A percentile compares a stretch with the other conserved stretches of the same genome.
Conservation (phyloP, 2,797 vertebrate species). For the Coendou prehensilis region DNA sequence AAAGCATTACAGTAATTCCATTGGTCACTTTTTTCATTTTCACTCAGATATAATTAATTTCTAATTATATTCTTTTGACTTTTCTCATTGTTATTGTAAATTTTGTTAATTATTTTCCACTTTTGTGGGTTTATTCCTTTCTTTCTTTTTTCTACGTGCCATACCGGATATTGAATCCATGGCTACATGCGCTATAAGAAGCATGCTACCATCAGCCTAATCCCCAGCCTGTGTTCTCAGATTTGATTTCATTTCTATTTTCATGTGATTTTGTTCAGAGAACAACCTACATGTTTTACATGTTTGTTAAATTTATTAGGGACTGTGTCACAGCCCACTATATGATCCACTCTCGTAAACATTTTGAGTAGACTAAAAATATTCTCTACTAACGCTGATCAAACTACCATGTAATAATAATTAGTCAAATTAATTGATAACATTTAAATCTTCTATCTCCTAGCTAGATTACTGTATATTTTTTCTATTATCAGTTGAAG, state of each 20-base stretch:
- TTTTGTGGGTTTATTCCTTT: background rate
- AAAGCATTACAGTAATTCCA: background rate
- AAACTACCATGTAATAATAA: background rate
- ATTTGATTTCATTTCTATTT: background rate
- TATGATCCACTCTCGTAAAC: background rate
- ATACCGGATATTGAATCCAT: background rate
- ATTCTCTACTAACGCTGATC: background rate
- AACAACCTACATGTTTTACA: background rate
- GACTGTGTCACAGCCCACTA: background rate
- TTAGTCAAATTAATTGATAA: background rate
- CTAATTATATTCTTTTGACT: background rate
- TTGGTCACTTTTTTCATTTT: background rate
- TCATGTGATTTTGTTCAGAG: background rate
- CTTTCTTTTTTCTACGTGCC: no score
- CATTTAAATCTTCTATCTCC: background rate
- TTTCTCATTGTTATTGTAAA: background rate
- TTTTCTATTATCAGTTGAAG: background rate
- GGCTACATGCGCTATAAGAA: background rate
- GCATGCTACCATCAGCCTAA: background rate
- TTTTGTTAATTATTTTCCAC: background rate
- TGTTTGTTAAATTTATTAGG: background rate
- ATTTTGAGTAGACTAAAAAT: background rate
- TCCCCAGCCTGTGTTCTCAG: background rate
- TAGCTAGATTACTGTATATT: background rate
- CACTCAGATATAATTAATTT: background rate